Base-by-base conservation (phyloP, 2,113 vertebrate species). In the Chunga burmeisteri region DNA sequence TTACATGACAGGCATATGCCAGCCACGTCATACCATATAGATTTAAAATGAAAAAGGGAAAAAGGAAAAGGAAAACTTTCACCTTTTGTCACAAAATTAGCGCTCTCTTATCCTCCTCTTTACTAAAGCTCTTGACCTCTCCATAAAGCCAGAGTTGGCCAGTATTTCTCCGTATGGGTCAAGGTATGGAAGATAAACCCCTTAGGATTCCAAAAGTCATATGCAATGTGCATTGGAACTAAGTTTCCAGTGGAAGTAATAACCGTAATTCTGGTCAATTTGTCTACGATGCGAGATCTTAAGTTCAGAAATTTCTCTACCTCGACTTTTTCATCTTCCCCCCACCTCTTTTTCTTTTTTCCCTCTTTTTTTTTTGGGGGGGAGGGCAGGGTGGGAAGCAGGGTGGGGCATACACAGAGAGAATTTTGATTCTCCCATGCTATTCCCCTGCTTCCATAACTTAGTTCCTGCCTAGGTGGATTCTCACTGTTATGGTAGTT, bases 371-470 rank as follows among this genome's bases (percentile, higher is more conserved):
- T 46, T 44, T 32, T 21, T 47, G 23, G 2, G 4, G 2, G 2
- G 16, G 2, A 1, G 1, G 3, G 8, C n/a, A n/a, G n/a, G n/a
- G n/a, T n/a, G 3, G 12, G 40, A 4, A 11, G 10, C 6, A 8
- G 3, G 13, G 6, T 18, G 5, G 25, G 34, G 23, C 9, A 49
- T n/a, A 40, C 7, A 46, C 7, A 78, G 30, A 52, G 9, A 44
- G 12, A 66, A 46, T 25, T 79, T 52, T 65, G 23, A 49, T 79
- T 89, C 56, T 82, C 16, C 30, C 16, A 20, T 2, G 1, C 36
- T 11, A 29, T 58, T 72, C 30, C 5, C 21, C 40, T 46, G 17
- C 40, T 75, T 91, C 22, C 49, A 7, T 17, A 42, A 56, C 27
- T 71, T 22, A 8, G 2, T 13, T 88, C 18, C 36, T 77, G 15